phyloP scores from a whole-genome alignment of 1,140 invertebrate species.

The Anastrepha ludens region DNA sequence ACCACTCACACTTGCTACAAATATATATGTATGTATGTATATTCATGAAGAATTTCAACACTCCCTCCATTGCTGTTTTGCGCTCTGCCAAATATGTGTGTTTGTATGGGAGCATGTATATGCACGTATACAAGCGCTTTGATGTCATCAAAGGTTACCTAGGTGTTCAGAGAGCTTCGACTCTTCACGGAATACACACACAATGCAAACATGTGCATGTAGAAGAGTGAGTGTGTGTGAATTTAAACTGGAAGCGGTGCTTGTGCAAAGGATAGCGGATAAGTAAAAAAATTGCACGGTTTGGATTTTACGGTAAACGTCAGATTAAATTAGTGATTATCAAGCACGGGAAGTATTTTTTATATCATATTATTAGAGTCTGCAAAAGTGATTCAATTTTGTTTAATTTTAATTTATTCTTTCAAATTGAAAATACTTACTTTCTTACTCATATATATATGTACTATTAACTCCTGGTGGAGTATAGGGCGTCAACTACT shows the following conservation, averaged over 20 bases:
- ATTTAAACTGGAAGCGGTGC: too few species aligned
- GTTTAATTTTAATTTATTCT: too few species aligned
- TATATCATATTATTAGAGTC: too few species aligned
- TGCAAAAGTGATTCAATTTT: too few species aligned
- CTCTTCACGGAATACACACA: neutral
- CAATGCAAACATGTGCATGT: too few species aligned
- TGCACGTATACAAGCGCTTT: neutral
- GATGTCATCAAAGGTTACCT: slow-evolving; percentile 52
- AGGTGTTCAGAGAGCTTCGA: neutral
- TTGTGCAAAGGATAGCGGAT: neutral
- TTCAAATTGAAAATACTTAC: too few species aligned
- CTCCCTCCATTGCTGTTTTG: too few species aligned
- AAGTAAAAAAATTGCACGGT: neutral
- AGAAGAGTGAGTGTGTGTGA: too few species aligned
- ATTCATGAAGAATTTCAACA: neutral
- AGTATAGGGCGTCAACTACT: too few species aligned
- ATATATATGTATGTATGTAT: neutral
- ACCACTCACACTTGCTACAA: neutral
- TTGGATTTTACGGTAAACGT: slow-evolving; percentile 9
- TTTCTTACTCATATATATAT: neutral
- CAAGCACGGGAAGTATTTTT: neutral
- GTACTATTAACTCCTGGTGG: neutral
- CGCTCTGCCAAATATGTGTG: neutral
- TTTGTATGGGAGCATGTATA: neutral
- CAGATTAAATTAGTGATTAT: slow-evolving; percentile 17